phyloP scores from a whole-genome alignment of 2,888 invertebrate species.

The Morinoia aosen region DNA sequence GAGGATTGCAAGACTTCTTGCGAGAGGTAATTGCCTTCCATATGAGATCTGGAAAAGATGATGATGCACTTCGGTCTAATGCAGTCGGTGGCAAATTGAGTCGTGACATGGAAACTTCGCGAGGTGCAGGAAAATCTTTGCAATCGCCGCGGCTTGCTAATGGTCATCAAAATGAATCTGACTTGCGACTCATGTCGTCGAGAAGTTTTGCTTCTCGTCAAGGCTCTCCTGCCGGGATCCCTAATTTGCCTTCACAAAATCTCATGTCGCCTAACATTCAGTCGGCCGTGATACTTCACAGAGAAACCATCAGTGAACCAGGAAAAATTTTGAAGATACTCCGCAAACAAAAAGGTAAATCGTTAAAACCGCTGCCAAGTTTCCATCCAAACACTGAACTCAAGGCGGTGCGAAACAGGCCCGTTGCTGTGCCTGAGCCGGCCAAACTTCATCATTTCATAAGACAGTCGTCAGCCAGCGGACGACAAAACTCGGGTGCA shows the following conservation, averaged over 20 bases:
- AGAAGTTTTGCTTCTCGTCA: neutral
- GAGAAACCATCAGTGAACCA: constrained; percentile 16
- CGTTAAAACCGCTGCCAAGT: neutral
- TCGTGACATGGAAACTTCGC: neutral
- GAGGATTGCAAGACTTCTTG: constrained; percentile 19
- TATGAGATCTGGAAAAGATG: constrained; percentile 24
- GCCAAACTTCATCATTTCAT: constrained; percentile 38
- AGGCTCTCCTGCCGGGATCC: neutral
- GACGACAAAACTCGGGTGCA: neutral
- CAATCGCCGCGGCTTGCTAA: neutral
- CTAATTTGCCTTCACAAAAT: too few relatives aligned
- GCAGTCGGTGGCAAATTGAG: neutral
- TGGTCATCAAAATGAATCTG: neutral
- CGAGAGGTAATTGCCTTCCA: constrained; percentile 17
- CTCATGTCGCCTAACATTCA: neutral
- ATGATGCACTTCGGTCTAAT: constrained; percentile 23
- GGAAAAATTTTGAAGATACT: neutral
- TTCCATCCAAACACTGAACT: neutral
- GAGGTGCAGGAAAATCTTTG: neutral
- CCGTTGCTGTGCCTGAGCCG: neutral
- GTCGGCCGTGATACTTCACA: constrained; percentile 32
- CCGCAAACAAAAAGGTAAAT: neutral
- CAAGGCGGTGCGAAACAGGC: neutral
- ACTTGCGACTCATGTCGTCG: neutral
- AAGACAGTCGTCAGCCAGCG: neutral